Evolutionary conservation across 2,113 vertebrate genomes (phyloP).

Genomic region (Holacanthus passer): DNA sequence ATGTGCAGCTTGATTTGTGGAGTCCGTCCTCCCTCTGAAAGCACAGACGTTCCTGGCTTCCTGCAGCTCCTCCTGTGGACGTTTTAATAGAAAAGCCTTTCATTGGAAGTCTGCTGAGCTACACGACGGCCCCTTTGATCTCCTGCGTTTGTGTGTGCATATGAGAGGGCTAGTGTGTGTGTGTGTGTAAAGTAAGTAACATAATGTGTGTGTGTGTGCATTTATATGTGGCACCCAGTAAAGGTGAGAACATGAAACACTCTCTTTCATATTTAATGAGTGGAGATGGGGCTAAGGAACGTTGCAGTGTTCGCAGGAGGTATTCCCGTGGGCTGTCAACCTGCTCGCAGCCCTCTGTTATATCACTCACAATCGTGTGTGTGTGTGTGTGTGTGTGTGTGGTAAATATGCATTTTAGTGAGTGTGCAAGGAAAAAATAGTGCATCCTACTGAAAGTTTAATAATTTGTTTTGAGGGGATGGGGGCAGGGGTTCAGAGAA

Average conservation of each 20-base stretch:
- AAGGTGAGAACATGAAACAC: constrained; percentile 75
- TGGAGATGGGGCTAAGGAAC: constrained; percentile 67
- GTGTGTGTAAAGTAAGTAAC: constrained; percentile 16
- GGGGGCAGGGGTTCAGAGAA: constrained; percentile 48
- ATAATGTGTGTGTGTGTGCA: constrained; percentile 34
- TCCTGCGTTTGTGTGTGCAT: background rate
- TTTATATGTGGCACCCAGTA: constrained; percentile 31
- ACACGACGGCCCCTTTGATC: constrained; percentile 71
- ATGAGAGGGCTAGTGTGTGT: constrained; percentile 16
- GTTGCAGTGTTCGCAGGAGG: constrained; percentile 54
- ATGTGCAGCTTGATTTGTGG: background rate
- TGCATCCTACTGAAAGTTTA: constrained; percentile 67
- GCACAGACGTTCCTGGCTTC: constrained; percentile 19
- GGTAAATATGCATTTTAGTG: constrained; percentile 40
- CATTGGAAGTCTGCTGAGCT: constrained; percentile 49
- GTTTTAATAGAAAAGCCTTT: constrained; percentile 61
- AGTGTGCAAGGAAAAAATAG: constrained; percentile 46
- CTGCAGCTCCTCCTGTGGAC: constrained; percentile 37
- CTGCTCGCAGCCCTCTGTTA: constrained; percentile 47
- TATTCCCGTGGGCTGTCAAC: constrained; percentile 64
- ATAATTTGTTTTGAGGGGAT: constrained; percentile 59
- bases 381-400: constrained; percentile 9
- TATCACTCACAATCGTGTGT: constrained; percentile 50
- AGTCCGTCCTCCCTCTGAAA: constrained; percentile 19
- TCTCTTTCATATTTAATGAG: constrained; percentile 79